A percentile compares a stretch with the other conserved stretches of the same genome.
Conservation (phyloP, 2,888 invertebrate species). For the Meiosimyza platycephala region DNA sequence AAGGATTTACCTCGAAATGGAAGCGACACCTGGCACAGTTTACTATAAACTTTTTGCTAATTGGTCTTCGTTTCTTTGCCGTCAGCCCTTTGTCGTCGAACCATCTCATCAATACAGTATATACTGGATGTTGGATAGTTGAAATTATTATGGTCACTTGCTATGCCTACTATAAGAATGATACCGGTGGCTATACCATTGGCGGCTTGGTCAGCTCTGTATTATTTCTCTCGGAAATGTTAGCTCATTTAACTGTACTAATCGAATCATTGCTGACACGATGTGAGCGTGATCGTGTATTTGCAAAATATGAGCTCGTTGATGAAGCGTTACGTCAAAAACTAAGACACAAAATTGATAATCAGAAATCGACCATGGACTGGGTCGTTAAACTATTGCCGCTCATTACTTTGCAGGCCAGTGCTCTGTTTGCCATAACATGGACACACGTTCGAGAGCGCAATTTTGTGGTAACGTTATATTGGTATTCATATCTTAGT, state of each 20-base stretch:
- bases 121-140: slow-evolving; percentile 42
- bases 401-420: slow-evolving; percentile 41
- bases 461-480: slow-evolving; percentile 39
- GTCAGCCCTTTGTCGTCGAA: slow-evolving; percentile 37
- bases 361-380: neutral
- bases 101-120: slow-evolving; percentile 32
- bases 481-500: slow-evolving; percentile 48
- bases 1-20: neutral
- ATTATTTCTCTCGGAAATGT: slow-evolving; percentile 47
- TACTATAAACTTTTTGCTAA: slow-evolving; percentile 13
- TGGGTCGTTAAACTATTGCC: slow-evolving; percentile 39
- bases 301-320: slow-evolving; percentile 44
- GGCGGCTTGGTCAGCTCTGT: slow-evolving; percentile 45
- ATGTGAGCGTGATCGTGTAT: slow-evolving; percentile 38
- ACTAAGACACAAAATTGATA: slow-evolving; percentile 32
- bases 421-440: slow-evolving; percentile 41
- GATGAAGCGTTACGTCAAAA: slow-evolving; percentile 39
- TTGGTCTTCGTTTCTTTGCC: slow-evolving; percentile 42
- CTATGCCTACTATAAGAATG: neutral
- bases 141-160: slow-evolving; percentile 17
- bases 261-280: slow-evolving; percentile 48
- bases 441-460: neutral
- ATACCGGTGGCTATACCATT: slow-evolving; percentile 38
- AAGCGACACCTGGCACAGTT: slow-evolving; percentile 4
- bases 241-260: slow-evolving; percentile 50